Evolutionary conservation across 2,113 vertebrate species (phyloP).

Genomic region (Callionymus lyra): DNA sequence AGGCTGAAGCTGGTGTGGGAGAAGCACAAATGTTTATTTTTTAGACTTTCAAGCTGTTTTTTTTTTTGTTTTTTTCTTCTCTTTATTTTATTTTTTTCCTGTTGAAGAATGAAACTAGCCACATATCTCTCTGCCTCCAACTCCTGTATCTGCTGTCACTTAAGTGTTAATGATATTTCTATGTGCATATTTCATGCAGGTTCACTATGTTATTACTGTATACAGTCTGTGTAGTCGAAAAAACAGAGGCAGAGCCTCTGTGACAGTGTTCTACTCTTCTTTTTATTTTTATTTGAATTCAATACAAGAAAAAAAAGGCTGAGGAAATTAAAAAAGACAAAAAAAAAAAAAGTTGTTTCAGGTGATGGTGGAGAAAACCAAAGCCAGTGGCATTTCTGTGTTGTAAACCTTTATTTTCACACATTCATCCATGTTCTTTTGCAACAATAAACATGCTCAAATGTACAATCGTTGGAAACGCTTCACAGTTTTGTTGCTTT

Average conservation of each 20-base stretch:
- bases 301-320: slow-evolving; percentile 47
- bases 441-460: slow-evolving; percentile 64
- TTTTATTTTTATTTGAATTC: slow-evolving; percentile 44
- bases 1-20: slow-evolving; percentile 70
- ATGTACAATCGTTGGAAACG: slow-evolving; percentile 43
- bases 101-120: slow-evolving; percentile 58
- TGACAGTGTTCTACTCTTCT: slow-evolving; percentile 53
- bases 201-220: slow-evolving; percentile 79
- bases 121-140: slow-evolving; percentile 63
- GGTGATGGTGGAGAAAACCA: slow-evolving; percentile 73
- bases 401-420: slow-evolving; percentile 65
- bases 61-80: slow-evolving; percentile 46
- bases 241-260: slow-evolving; percentile 86
- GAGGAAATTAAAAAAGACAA: slow-evolving; percentile 32
- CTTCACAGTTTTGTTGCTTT: slow-evolving; percentile 53
- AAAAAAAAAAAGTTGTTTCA: slow-evolving; percentile 65
- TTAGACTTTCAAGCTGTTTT: slow-evolving; percentile 49
- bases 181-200: slow-evolving; percentile 67
- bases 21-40: slow-evolving; percentile 82
- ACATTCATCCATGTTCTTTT: slow-evolving; percentile 60
- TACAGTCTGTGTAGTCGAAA: slow-evolving; percentile 80
- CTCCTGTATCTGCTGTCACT: slow-evolving; percentile 72
- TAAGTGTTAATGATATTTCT: slow-evolving; percentile 67
- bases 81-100: slow-evolving; percentile 40
- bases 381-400: slow-evolving; percentile 70